Percentiles rank a stretch among this genome's conserved stretches.
These are phyloP conservation scores for Yponomeuta plumbellus DNA, from an alignment of 2,888 invertebrate genomes.

Conservation along the genomic window DNA sequence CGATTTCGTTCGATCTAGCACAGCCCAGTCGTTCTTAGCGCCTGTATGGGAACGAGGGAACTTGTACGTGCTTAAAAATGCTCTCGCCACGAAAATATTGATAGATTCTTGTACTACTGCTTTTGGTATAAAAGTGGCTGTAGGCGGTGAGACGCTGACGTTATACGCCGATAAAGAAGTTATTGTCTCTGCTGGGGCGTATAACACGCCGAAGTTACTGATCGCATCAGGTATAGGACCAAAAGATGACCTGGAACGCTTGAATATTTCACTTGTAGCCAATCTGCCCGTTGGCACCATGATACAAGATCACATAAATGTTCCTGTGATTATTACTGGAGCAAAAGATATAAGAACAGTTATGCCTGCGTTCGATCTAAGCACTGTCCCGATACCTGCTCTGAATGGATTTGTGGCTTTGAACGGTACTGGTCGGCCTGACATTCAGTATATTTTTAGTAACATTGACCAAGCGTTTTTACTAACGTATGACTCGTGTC, in stretches of 20 bases:
- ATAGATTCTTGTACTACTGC: conserved; percentile 5
- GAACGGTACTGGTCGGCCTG: neutral
- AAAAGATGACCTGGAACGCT: conserved; percentile 10
- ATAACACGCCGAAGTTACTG: conserved; percentile 19
- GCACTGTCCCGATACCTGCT: neutral
- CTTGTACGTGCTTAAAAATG: conserved; percentile 16
- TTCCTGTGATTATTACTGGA: conserved; percentile 16
- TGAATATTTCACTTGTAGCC: conserved; percentile 13
- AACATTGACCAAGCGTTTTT: neutral
- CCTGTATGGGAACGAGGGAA: conserved; percentile 22
- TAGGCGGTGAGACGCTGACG: neutral
- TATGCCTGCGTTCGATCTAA: neutral
- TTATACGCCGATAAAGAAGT: conserved; percentile 18
- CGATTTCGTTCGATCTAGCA: neutral
- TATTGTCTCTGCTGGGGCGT: conserved; percentile 18
- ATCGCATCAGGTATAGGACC: conserved; percentile 21
- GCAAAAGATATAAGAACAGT: neutral
- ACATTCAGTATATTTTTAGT: neutral
- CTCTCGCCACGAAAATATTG: conserved; percentile 13
- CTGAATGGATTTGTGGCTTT: neutral
- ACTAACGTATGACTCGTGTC: too few species aligned
- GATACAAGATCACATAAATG: conserved; percentile 18
- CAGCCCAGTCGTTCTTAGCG: conserved; percentile 8
- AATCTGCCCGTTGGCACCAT: conserved; percentile 20
- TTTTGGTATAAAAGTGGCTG: conserved; percentile 15